Base-by-base conservation (phyloP, 2,797 vertebrate species). In the Melanotaenia boesemani region DNA sequence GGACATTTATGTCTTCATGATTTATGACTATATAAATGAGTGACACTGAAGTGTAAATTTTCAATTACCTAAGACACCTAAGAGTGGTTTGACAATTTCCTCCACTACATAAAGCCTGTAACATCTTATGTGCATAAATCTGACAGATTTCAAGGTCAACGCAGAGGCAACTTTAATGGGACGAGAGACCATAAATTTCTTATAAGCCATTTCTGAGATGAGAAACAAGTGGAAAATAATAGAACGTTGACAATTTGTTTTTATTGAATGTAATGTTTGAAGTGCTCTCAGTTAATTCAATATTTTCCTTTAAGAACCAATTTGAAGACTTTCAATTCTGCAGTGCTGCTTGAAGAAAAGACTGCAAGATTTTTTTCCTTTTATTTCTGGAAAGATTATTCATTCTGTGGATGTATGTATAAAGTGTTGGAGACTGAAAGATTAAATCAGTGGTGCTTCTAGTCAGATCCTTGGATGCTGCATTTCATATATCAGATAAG, bases 141-240 rank as follows among this genome's bases (percentile, higher is more conserved):
- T 74, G 77, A 81, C 37, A 24, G 65, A 79, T 74, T 76, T 74
- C 71, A 79, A 73, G 68, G 70, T 80, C 72, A 72, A 66, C 16
- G 54, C 46, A 24, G 48, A 65, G 58, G 76, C 68, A 60, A 79
- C 37, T 59, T 16, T 74, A 74, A 81, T 30, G 58, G 22, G 34
- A 67, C 39, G 58, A 6, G 11, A 65, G 46, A 60, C 32, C 24
- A 80, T 77, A 60, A 60, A 81, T 80, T 73, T 77, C 5, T 48
- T 5, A 39, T 5, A 26, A 67, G 61, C 36, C 37, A 2, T 54
- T 67, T 50, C 41, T 59, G 12, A 79, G 68, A 74, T n/a, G 37
- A 44, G 30, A 39, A 58, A 59, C 0, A 6, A 70, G 39, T 52
- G n/a, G 30, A 57, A 56, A 60, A 50, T 4, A 68, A 74, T 10